A percentile compares a stretch with the other conserved stretches of the same genome.
Conservation (phyloP, 2,888 invertebrate genomes). For the Melinopterus prodromus region DNA sequence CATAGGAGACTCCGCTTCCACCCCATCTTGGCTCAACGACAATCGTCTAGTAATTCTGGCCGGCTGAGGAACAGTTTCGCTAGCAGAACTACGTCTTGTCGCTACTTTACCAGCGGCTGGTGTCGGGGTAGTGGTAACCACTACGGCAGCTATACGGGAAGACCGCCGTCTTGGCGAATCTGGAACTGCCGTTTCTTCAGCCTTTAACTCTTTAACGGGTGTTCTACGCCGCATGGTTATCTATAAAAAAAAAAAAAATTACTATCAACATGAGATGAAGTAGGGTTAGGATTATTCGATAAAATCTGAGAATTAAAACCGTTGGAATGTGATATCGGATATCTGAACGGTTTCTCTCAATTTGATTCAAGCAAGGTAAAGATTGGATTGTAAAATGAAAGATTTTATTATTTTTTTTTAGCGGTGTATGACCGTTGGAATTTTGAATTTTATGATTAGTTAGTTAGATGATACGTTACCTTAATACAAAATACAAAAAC, state of each 20-base stretch:
- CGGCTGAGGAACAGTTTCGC: slow-evolving; percentile 27
- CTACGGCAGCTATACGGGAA: slow-evolving; percentile 36
- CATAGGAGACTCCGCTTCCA: slow-evolving; percentile 13
- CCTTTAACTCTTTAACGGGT: slow-evolving; percentile 31
- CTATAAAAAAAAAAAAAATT: slow-evolving; percentile 20
- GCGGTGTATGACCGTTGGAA: neutral
- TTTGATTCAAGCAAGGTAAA: neutral
- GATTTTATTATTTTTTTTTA: neutral
- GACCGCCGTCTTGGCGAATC: slow-evolving; percentile 28
- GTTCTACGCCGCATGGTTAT: slow-evolving; percentile 31
- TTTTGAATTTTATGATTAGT: neutral
- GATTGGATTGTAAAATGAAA: neutral
- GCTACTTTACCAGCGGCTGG: slow-evolving; percentile 35
- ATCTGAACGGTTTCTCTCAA: neutral
- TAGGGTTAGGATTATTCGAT: neutral
- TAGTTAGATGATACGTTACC: neutral
- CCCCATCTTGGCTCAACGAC: slow-evolving; percentile 40
- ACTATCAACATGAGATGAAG: neutral
- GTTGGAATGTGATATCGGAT: neutral
- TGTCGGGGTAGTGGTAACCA: slow-evolving; percentile 31
- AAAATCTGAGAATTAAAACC: neutral
- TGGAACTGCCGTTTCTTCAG: slow-evolving; percentile 24
- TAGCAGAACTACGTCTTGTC: slow-evolving; percentile 40
- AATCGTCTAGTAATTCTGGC: slow-evolving; percentile 37
- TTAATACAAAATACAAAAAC: neutral